Percentiles rank a stretch among this genome's conserved stretches.
phyloP scores from a whole-genome alignment of 2,888 invertebrate species.

The Junonia oenone region DNA sequence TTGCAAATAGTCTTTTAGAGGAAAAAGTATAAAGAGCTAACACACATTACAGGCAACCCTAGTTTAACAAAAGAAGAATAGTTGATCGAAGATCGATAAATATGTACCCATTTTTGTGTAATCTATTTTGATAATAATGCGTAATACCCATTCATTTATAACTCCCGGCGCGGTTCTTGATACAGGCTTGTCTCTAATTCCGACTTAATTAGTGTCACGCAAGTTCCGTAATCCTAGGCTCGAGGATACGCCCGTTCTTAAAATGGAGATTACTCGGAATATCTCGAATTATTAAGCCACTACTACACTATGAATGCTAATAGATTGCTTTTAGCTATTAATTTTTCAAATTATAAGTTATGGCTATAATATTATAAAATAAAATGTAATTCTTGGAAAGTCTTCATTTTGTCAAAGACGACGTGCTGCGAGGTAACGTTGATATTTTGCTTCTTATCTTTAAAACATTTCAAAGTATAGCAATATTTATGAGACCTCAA shows the following conservation, averaged over 20 bases:
- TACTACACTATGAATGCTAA: conserved; percentile 37
- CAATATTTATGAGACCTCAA: conserved; percentile 56
- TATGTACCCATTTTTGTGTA: conserved; percentile 4
- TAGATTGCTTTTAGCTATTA: conserved; percentile 15
- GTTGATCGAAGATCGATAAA: neutral
- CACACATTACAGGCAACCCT: too few relatives aligned
- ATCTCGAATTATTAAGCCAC: conserved; percentile 71
- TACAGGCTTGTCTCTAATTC: conserved; percentile 76
- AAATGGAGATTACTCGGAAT: conserved; percentile 77
- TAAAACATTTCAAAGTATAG: conserved; percentile 34
- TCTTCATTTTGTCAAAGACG: neutral
- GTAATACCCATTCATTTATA: conserved; percentile 77
- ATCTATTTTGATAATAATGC: conserved; percentile 55
- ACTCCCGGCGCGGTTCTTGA: conserved; percentile 73
- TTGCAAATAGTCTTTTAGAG: neutral
- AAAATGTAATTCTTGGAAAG: neutral
- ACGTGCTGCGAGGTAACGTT: neutral
- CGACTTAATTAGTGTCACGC: conserved; percentile 79
- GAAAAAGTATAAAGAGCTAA: neutral
- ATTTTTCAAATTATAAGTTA: neutral
- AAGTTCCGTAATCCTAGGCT: conserved; percentile 78
- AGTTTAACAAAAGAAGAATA: neutral
- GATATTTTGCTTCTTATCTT: conserved; percentile 1
- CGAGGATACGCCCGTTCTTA: conserved; percentile 75
- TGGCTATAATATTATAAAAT: neutral